A percentile compares a stretch with the other conserved stretches of the same genome.
Conservation (phyloP, 2,888 invertebrate genomes). For the Boloria selene region DNA sequence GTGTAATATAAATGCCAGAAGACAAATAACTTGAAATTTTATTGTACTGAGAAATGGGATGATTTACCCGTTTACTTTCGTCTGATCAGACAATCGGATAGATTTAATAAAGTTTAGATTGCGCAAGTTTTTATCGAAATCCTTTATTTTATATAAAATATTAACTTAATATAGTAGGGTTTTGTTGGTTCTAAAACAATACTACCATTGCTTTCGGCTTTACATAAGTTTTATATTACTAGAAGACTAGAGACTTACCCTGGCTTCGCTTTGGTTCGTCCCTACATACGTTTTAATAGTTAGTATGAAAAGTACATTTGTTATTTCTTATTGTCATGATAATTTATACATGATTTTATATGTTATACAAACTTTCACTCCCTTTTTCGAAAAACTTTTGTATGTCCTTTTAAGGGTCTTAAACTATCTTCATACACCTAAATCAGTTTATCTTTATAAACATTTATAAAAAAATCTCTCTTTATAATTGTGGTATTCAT, state of each 20-base stretch:
- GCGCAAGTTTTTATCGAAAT: slow-evolving; percentile 2
- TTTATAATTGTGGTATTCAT: too few species aligned
- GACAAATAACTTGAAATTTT: slow-evolving; percentile 12
- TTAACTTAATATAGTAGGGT: neutral
- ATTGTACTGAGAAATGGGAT: slow-evolving; percentile 6
- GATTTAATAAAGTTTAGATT: slow-evolving; percentile 20
- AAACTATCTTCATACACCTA: too few species aligned
- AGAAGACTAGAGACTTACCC: too few species aligned
- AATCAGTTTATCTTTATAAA: too few species aligned
- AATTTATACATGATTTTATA: too few species aligned
- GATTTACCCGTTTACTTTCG: neutral
- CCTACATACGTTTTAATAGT: neutral
- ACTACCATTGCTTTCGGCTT: neutral
- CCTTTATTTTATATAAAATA: slow-evolving; percentile 11
- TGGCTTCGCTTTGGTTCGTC: too few species aligned
- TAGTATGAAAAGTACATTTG: too few species aligned
- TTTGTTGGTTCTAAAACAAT: neutral
- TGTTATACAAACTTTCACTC: neutral
- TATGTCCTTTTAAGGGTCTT: too few species aligned
- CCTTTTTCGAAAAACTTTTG: too few species aligned
- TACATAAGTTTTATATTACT: too few species aligned
- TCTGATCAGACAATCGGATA: slow-evolving; percentile 17
- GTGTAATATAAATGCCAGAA: neutral
- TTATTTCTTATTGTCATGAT: too few species aligned
- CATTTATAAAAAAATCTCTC: too few species aligned